Conservation (phyloP, 2,888 invertebrate species). For the Oegoconia quadripuncta region DNA sequence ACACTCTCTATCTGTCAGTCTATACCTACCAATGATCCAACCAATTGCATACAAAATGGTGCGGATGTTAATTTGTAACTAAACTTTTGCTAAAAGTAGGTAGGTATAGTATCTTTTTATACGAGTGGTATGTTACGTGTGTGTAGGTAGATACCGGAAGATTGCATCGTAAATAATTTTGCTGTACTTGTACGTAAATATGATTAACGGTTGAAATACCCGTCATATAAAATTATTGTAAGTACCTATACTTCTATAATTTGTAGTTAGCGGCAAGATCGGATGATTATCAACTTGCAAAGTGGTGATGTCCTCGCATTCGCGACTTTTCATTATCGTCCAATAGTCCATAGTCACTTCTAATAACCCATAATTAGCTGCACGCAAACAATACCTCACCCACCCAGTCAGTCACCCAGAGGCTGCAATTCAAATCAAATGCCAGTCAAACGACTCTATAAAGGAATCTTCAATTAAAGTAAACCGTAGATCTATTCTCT, state of each 20-base stretch:
- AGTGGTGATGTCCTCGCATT: constrained; percentile 5
- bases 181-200: too few species aligned
- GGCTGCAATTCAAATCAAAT: neutral
- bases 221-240: too few species aligned
- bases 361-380: constrained; percentile 28
- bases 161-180: too few species aligned
- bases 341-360: constrained; percentile 23
- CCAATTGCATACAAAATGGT: too few species aligned
- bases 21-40: too few species aligned
- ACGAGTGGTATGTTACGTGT: neutral
- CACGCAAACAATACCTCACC: constrained; percentile 23
- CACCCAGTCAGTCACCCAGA: neutral
- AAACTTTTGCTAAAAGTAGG: neutral
- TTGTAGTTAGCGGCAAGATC: too few species aligned
- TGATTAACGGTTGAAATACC: too few species aligned
- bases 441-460: neutral
- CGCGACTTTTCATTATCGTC: constrained; percentile 20
- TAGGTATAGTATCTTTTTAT: neutral
- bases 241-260: too few species aligned
- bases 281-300: too few species aligned
- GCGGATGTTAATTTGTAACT: neutral
- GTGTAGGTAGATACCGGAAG: neutral
- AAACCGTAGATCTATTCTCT: too few species aligned
- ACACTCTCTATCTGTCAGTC: too few species aligned
- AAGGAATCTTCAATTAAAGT: too few species aligned